Percentiles rank a stretch among this genome's conserved stretches.
Evolutionary conservation across 2,888 invertebrate species (phyloP).

Genomic region (Tubulanus polymorphus): DNA sequence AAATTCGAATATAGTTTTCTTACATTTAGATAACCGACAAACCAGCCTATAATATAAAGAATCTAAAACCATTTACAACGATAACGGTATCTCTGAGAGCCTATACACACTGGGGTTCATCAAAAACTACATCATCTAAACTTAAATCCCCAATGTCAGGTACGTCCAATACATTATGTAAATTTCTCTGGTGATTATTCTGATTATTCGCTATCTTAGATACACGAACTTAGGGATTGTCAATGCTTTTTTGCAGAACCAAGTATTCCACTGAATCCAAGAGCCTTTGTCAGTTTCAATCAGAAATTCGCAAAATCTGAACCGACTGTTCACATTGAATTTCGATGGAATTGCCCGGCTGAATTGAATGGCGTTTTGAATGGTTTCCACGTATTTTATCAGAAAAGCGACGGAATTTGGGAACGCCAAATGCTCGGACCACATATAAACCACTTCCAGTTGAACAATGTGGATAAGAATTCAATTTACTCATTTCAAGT

Average conservation of each 20-base stretch:
- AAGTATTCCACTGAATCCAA: conserved; percentile 67
- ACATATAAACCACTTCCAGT: conserved; percentile 32
- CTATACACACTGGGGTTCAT: conserved; percentile 78
- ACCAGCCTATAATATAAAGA: neutral
- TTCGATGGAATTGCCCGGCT: conserved; percentile 77
- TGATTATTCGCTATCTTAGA: conserved; percentile 56
- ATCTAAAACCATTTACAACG: conserved; percentile 63
- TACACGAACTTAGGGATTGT: conserved; percentile 68
- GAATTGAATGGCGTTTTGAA: conserved; percentile 71
- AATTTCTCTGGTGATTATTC: neutral
- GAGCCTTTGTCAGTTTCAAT: conserved; percentile 67
- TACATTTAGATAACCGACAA: neutral
- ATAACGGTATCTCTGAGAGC: conserved; percentile 73
- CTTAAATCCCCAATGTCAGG: conserved; percentile 72
- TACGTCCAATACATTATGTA: conserved; percentile 24
- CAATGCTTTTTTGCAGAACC: conserved; percentile 58
- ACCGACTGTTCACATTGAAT: conserved; percentile 59
- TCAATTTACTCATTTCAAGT: conserved; percentile 56
- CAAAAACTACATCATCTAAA: conserved; percentile 57
- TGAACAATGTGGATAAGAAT: conserved; percentile 27
- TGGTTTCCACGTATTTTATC: conserved; percentile 63
- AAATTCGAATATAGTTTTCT: neutral
- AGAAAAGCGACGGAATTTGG: conserved; percentile 20
- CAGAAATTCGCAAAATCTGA: conserved; percentile 31
- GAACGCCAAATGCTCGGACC: conserved; percentile 14